Evolutionary conservation across 2,888 invertebrate genomes (phyloP), one percentile per base, ranked within the genome.

Genomic region (Ophion slaviceki): DNA sequence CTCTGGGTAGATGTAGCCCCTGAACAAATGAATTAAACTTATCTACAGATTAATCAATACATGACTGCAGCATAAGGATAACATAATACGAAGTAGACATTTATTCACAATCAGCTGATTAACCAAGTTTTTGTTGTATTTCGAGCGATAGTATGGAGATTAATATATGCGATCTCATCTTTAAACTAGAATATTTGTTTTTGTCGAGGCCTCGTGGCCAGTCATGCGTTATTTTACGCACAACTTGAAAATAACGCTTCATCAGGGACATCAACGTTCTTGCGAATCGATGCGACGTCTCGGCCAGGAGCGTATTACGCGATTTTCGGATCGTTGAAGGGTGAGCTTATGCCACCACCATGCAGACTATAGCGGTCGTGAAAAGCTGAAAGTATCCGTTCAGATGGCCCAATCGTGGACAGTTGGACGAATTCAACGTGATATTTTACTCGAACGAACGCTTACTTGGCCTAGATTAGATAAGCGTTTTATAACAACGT

Each of bases 401-500:
- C 45, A 11, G 59, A 64, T 59, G n/a, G 68, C 3, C 62, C 59
- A 66, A 71, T 11, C 61, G 80, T 62, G 67, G 68, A 66, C 82
- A 85, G 82, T 45, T 85, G 85, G 20, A 62, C 66, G 61, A 64
- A 47, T 71, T 82, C 76, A 79, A 71, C 75, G 40, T 67, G 24
- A 75, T 17, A 61, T 40, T 74, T 59, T 45, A 68, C 62, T 64
- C 74, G 76, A 82, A 64, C 74, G 77, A 80, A 75, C 40, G 85
- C 79, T 87, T 88, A 89, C 89, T 90, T 88, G 82, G 70, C 86
- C 70, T 72, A 87, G 88, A 89, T 89, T 89, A 88, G 86, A 89
- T 88, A 78, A 79, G 82, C 79, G 70, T 82, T 77, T 64, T 40
- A 68, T 32, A 53, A 57, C 64, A 76, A 74, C 45, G 8, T 40